Conservation (phyloP, 2,888 invertebrate species). For the Eupsilia transversa region DNA sequence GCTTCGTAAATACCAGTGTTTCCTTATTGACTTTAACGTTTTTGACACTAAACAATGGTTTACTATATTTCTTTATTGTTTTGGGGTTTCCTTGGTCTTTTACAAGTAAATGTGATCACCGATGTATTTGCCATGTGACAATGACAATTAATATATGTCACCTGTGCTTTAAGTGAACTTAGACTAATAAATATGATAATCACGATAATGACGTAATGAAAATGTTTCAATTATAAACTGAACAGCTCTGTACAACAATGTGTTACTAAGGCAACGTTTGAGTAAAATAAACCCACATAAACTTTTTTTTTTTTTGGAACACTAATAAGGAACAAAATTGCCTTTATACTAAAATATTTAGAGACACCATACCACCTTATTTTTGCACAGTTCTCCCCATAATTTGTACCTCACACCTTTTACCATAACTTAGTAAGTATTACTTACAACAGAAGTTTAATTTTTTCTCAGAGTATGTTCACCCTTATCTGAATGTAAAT, state of each 20-base stretch:
- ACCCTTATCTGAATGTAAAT: conserved; percentile 62
- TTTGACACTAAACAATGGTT: neutral
- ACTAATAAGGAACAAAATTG: conserved; percentile 19
- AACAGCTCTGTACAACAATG: neutral
- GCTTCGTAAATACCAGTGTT: neutral
- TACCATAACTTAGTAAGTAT: conserved; percentile 33
- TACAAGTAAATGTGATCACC: neutral
- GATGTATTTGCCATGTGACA: neutral
- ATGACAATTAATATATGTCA: neutral
- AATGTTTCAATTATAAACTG: neutral
- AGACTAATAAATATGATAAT: neutral
- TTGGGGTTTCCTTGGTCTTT: too few relatives aligned
- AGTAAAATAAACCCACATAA: conserved; percentile 1
- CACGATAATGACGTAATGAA: too few relatives aligned
- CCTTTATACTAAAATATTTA: conserved; percentile 20
- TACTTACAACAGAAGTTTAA: conserved; percentile 38
- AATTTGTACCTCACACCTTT: conserved; percentile 39
- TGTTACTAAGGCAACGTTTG: neutral
- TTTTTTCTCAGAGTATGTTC: conserved; percentile 58
- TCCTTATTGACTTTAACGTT: neutral
- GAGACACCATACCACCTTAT: conserved; percentile 27
- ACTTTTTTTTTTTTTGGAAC: neutral
- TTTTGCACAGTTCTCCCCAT: conserved; percentile 27
- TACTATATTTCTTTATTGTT: neutral
- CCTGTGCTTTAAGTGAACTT: neutral